Evolutionary conservation across 2,113 vertebrate genomes (phyloP), one percentile per base, ranked within the genome.

Genomic region (Grammomys dolichurus): DNA sequence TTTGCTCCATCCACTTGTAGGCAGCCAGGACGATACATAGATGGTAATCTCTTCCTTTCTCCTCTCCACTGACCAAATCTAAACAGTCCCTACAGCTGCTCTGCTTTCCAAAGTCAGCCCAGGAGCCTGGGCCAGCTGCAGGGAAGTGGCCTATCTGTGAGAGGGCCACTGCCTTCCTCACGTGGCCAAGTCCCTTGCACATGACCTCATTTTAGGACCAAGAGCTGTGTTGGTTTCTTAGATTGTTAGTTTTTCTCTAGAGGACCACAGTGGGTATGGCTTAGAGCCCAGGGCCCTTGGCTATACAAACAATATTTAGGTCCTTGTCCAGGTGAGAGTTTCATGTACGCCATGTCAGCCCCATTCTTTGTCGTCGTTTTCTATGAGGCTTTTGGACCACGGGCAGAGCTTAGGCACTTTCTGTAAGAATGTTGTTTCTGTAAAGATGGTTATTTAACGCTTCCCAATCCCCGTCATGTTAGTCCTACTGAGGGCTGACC

Each of bases 121-220:
- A 75, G 92, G 56, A 54, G n/a, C 33, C 94, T 89, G 94, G 92
- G 80, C 90, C 72, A 43, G 72, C 60, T 76, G 60, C 65, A 58
- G 75, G 78, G 48, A 86, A 60, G 89, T 31, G 77, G 65, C 93
- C 95, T 81, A 0, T 33, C 46, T 24, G 2, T 48, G 65, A 90
- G 63, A 97, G 93, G 89, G 92, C 78, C 80, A 60, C 75, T 80
- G 58, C 87, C 96, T 77, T 93, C 75, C 56, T 93, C 63, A 46
- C 56, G 31, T 13, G 81, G 84, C 87, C 51, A 67, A 91, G 75
- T 58, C 65, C 76, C 54, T 0, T 46, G 89, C 69, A 56, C 4
- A 0, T 95, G 91, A 96, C 97, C 96, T 97, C 96, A 93, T 88
- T 92, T 95, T 94, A 95, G 96, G 97, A 98, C 96, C 97, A 97